Base-by-base conservation (phyloP, 2,888 invertebrate species). In the Drosophila atripex region DNA sequence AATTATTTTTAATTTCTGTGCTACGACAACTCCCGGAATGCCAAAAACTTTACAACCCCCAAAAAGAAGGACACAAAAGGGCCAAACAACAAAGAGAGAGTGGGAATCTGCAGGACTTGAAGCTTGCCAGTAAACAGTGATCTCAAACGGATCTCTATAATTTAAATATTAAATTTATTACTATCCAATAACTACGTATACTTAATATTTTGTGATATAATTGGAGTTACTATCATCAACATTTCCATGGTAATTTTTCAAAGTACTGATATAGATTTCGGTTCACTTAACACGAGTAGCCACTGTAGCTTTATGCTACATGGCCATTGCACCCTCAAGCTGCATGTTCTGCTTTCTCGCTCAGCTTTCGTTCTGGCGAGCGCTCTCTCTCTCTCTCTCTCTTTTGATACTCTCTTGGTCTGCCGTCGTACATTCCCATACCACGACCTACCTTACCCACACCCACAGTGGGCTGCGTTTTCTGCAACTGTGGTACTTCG, bases 401-500 rank as follows among this genome's bases (percentile, higher is more conserved):
- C n/a, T n/a, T n/a, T n/a, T n/a, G n/a, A n/a, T 59, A 9, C 45
- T 63, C 39, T n/a, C 50, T 51, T 51, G 53, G 38, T 45, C 43
- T 58, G 16, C 38, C 58, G 52, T 51, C 55, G 63, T 14, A 35
- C 65, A 82, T 73, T 74, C 78, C 86, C 89, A 89, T 88, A 89
- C 89, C 90, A 88, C 90, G 90, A 90, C 90, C 90, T 90, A 90
- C 90, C 90, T 90, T 90, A 90, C 90, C 90, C 90, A 90, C 87
- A 90, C 90, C 89, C 88, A 86, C 84, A 88, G 75, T 87, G 80
- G 73, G 80, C 86, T 90, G 88, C 87, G 46, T 46, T 55, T 55
- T 55, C 54, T 55, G 54, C 46, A 55, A 23, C 14, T 14, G 28
- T 28, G 28, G 28, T 28, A 41, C 18, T 41, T 18, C 86, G 83